A percentile compares a stretch with the other conserved stretches of the same genome.
These are phyloP conservation scores for Bombyx mandarina DNA, from an alignment of 1,140 invertebrate genomes.

Conservation along the genomic window DNA sequence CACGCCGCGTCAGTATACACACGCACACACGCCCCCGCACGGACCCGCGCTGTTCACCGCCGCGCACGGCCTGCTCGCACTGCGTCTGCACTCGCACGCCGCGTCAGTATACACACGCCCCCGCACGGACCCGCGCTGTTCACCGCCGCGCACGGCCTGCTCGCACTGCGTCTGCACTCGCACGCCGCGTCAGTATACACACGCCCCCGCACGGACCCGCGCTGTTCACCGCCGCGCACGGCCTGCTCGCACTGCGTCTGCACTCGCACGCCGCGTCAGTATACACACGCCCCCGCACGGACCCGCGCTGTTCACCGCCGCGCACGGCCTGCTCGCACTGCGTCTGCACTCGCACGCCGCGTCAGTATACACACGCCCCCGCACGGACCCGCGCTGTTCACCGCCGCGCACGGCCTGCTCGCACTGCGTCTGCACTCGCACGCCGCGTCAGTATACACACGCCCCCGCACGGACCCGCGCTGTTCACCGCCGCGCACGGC, in stretches of 20 bases:
- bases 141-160: conserved; percentile 74
- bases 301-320: conserved; percentile 74
- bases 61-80: conserved; percentile 12
- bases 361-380: too few relatives aligned
- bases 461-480: conserved; percentile 36
- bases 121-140: conserved; percentile 66
- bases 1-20: background rate
- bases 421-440: conserved; percentile 36
- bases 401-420: conserved; percentile 74
- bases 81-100: conserved; percentile 17
- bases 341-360: too few relatives aligned
- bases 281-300: too few relatives aligned
- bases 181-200: too few relatives aligned
- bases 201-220: conserved; percentile 31
- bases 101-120: background rate
- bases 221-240: conserved; percentile 75
- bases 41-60: conserved; percentile 53
- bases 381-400: conserved; percentile 69
- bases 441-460: too few relatives aligned
- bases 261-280: too few relatives aligned
- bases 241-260: conserved; percentile 69
- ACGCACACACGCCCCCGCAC: conserved; percentile 72
- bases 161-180: conserved; percentile 50
- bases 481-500: conserved; percentile 76
- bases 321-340: conserved; percentile 74